Evolutionary conservation across 2,797 vertebrate species (phyloP).

Genomic region (Taeniopygia guttata): DNA sequence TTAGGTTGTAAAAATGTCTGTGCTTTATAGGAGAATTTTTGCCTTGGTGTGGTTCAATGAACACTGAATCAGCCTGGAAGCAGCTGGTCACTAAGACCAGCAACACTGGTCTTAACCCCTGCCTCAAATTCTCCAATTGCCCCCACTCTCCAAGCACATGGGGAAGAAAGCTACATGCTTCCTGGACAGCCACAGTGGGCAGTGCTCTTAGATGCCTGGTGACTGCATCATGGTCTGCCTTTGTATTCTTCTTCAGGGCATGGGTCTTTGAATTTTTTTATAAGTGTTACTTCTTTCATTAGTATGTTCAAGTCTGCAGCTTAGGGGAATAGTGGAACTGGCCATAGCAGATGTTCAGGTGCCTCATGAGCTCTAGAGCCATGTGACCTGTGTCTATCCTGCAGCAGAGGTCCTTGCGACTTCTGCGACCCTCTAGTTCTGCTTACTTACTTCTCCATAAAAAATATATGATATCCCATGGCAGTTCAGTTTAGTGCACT

Average conservation of each 20-base stretch:
- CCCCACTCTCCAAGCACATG: rapidly evolving
- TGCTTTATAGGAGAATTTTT: background rate
- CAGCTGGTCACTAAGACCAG: too few relatives aligned
- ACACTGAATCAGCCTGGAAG: background rate
- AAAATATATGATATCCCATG: background rate
- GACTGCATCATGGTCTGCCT: rapidly evolving
- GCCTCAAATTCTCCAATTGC: background rate
- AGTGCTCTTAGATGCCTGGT: background rate
- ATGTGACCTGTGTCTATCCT: background rate
- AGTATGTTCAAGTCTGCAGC: background rate
- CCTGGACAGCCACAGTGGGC: rapidly evolving
- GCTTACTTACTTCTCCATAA: background rate
- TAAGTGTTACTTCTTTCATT: background rate
- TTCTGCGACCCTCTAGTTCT: background rate
- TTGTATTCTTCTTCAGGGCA: background rate
- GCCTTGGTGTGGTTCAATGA: background rate
- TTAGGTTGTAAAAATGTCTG: background rate
- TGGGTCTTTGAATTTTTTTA: background rate
- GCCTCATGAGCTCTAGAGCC: background rate
- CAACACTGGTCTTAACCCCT: rapidly evolving
- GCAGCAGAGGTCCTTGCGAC: background rate
- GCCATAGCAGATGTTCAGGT: background rate
- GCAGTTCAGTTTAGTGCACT: background rate
- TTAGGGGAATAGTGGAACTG: background rate
- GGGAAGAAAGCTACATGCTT: rapidly evolving